These are phyloP conservation scores for Geophilus truncorum DNA, from an alignment of 2,888 invertebrate species.

Conservation along the genomic window DNA sequence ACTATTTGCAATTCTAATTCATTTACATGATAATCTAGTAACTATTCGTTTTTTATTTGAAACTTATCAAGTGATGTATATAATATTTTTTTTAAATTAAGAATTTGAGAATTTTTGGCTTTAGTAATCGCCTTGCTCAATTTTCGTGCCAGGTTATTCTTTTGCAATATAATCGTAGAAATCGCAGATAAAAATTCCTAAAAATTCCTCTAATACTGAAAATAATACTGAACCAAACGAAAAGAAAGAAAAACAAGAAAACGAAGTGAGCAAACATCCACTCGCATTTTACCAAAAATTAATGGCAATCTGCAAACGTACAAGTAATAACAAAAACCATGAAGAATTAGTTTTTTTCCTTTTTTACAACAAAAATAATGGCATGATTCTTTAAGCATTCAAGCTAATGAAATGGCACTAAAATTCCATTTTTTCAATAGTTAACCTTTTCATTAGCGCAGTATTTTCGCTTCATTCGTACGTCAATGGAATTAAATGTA, in stretches of 20 bases:
- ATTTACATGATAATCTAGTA: not conserved
- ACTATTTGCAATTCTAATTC: not conserved
- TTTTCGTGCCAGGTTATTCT: not conserved
- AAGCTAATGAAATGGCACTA: not conserved
- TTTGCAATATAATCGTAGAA: not conserved
- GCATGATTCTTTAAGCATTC: not conserved
- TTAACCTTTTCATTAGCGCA: not conserved
- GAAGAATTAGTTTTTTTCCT: not conserved
- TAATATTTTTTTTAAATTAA: not conserved
- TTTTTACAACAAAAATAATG: not conserved
- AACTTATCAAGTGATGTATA: not conserved
- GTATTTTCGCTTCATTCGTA: not conserved
- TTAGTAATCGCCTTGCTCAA: not conserved
- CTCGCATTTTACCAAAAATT: not conserved
- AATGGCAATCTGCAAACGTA: not conserved
- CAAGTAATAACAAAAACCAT: not conserved
- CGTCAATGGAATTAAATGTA: not conserved
- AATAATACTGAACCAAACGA: not conserved
- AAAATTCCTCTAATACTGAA: constrained; percentile 15
- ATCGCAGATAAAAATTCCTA: not conserved
- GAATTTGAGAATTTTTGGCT: not conserved
- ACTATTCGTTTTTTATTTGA: not conserved
- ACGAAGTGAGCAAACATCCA: not conserved
- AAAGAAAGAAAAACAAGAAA: not conserved
- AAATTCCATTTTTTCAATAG: not conserved